Evolutionary conservation across 2,797 vertebrate genomes (phyloP), one percentile per base, ranked within the genome.

Genomic region (Paratrypauchen microcephalus): DNA sequence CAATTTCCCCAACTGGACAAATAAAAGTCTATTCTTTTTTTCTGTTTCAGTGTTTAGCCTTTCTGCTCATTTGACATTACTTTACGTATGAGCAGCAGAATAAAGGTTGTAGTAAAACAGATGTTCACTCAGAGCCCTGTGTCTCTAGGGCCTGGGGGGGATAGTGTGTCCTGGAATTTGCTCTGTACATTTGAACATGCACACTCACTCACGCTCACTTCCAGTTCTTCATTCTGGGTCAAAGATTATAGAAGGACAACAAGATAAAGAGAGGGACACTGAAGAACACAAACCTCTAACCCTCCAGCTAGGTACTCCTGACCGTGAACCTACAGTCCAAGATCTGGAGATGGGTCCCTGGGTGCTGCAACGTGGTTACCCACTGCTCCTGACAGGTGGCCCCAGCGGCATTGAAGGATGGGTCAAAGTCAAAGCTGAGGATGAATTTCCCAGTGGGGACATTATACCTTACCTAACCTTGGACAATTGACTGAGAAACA

Each of bases 361-460:
- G 5, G 28, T 16, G 18, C 58, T 36, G 30, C 58, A n/a, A 9
- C 26, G 8, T 0, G 24, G 55, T 28, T 15, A 6, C 5, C 12
- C 55, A 26, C 24, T 13, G 23, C 55, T 57, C 24, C 55, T 57
- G 55, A 57, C 55, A 28, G 55, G 24, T 26, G 23, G 55, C 18
- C 58, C 58, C 58, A 60, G 58, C 7, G 57, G 57, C 16, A 32
- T n/a, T 59, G 57, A 59, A 59, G 28, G 26, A 15, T 26, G 24
- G 55, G 24, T 57, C 55, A 57, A 56, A 57, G 58, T 60, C 58
- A 60, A 19, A 60, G 30, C 58, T 36, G 28, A 60, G 28, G 58
- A 32, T 28, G 11, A 19, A n/a, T n/a, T 28, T 28, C 24, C 28
- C 28, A 32, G 4, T 32, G 28, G 18, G 30, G 28, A 32, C 23